phyloP scores from a whole-genome alignment of 2,888 invertebrate species.

The Perizoma flavofasciatum region DNA sequence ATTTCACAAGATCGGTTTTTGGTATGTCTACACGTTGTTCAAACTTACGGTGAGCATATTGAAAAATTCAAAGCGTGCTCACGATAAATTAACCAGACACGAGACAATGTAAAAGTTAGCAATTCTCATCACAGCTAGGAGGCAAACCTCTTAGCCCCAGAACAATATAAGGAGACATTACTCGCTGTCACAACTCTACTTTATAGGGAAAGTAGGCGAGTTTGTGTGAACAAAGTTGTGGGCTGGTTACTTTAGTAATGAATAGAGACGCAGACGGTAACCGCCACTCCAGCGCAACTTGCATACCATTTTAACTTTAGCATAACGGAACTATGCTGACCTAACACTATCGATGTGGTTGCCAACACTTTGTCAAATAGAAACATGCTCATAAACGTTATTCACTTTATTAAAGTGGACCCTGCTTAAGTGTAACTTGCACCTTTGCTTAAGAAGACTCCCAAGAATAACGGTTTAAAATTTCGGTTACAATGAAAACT shows the following conservation, averaged over 20 bases:
- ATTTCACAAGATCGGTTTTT: no score
- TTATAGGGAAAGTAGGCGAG: slow-evolving; percentile 80
- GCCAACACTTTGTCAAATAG: slow-evolving; percentile 29
- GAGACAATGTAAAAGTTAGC: slow-evolving; percentile 71
- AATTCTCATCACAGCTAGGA: slow-evolving; percentile 76
- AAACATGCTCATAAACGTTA: neutral
- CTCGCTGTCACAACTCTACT: slow-evolving; percentile 82
- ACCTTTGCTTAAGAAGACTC: no score
- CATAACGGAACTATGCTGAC: slow-evolving; percentile 62
- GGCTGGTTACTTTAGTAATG: slow-evolving; percentile 77
- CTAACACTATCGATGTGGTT: slow-evolving; percentile 53
- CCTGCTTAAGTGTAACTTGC: neutral
- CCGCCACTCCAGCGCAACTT: slow-evolving; percentile 71
- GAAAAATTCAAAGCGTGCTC: slow-evolving; percentile 56
- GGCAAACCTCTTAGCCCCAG: slow-evolving; percentile 81
- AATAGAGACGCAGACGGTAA: slow-evolving; percentile 77
- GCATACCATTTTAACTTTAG: slow-evolving; percentile 68
- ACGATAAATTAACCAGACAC: slow-evolving; percentile 65
- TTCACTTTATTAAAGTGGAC: neutral
- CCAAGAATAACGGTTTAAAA: no score
- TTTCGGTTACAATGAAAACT: no score
- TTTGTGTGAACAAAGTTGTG: slow-evolving; percentile 76
- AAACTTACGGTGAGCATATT: slow-evolving; percentile 42
- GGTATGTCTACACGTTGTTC: neutral
- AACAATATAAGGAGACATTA: slow-evolving; percentile 82